Evolutionary conservation across 2,888 invertebrate genomes (phyloP).

Genomic region (Caenorhabditis drosophilae): DNA sequence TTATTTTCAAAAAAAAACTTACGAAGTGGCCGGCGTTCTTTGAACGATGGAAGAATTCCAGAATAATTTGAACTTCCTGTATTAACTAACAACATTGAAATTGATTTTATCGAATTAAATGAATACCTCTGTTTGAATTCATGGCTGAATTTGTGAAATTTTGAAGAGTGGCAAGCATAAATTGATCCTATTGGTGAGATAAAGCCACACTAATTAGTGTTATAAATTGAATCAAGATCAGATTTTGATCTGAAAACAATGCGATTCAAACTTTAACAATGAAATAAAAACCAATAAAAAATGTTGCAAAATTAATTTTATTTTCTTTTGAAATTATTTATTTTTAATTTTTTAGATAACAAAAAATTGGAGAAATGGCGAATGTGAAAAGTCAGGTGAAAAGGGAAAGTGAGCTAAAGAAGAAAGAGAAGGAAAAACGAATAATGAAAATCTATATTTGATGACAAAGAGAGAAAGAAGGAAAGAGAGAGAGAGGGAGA

Average conservation of each 20-base stretch:
- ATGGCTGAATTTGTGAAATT: slow-evolving; percentile 30
- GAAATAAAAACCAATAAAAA: not conserved
- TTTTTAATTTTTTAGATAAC: too few relatives aligned
- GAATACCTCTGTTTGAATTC: slow-evolving; percentile 20
- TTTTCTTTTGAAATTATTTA: not conserved
- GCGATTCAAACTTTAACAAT: not conserved
- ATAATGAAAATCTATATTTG: too few relatives aligned
- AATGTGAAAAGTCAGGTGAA: slow-evolving; percentile 30
- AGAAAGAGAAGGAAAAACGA: slow-evolving; percentile 27
- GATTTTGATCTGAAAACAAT: slow-evolving; percentile 26
- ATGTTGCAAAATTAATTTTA: too few relatives aligned
- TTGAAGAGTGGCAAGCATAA: slow-evolving; percentile 37
- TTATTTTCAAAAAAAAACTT: slow-evolving; percentile 46
- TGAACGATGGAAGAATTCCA: slow-evolving; percentile 65
- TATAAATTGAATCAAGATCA: too few relatives aligned
- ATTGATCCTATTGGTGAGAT: not conserved
- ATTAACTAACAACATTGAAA: not conserved
- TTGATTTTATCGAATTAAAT: not conserved
- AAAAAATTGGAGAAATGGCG: not conserved
- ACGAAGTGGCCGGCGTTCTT: slow-evolving; percentile 69
- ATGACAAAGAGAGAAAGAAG: slow-evolving; percentile 33
- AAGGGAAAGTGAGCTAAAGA: slow-evolving; percentile 6
- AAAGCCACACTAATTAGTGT: not conserved
- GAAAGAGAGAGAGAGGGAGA: slow-evolving; percentile 16
- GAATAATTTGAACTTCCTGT: slow-evolving; percentile 21